Evolutionary conservation across 2,888 invertebrate species (phyloP).

Genomic region (Sylvicola cinctus): DNA sequence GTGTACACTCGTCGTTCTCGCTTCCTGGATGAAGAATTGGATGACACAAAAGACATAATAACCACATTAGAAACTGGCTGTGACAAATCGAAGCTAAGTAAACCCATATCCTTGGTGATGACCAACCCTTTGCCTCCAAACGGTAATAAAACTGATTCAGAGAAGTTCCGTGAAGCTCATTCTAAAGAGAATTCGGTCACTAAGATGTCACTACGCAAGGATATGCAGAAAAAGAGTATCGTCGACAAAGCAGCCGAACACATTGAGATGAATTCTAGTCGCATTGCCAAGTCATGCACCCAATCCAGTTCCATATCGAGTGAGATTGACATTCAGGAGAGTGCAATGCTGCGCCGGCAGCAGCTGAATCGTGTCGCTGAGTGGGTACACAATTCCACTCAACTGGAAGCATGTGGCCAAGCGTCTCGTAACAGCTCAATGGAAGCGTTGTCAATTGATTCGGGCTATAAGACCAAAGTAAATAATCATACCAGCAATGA

Average conservation of each 20-base stretch:
- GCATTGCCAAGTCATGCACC: constrained; percentile 11
- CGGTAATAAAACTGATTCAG: constrained; percentile 6
- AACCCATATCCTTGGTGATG: constrained; percentile 6
- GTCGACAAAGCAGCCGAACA: not conserved
- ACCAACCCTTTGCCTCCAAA: not conserved
- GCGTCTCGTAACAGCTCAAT: constrained; percentile 11
- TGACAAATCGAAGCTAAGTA: not conserved
- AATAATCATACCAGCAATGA: constrained; percentile 2
- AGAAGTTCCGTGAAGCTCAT: constrained; percentile 5
- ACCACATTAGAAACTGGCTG: constrained; percentile 11
- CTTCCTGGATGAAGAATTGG: constrained; percentile 23
- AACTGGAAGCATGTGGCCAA: constrained; percentile 21
- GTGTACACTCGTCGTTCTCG: constrained; percentile 41
- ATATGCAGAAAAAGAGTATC: not conserved
- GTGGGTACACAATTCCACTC: constrained; percentile 48
- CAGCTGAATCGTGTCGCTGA: constrained; percentile 51
- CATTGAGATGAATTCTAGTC: constrained; percentile 7
- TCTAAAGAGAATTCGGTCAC: not conserved
- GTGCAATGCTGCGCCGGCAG: constrained; percentile 34
- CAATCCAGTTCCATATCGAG: constrained; percentile 18
- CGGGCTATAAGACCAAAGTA: constrained; percentile 20
- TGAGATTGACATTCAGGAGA: constrained; percentile 14
- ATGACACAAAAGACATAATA: constrained; percentile 24
- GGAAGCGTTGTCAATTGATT: constrained; percentile 22
- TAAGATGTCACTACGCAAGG: not conserved